These are phyloP conservation scores for Cochlearius cochlearius DNA, from an alignment of 2,113 vertebrate genomes.

Conservation along the genomic window DNA sequence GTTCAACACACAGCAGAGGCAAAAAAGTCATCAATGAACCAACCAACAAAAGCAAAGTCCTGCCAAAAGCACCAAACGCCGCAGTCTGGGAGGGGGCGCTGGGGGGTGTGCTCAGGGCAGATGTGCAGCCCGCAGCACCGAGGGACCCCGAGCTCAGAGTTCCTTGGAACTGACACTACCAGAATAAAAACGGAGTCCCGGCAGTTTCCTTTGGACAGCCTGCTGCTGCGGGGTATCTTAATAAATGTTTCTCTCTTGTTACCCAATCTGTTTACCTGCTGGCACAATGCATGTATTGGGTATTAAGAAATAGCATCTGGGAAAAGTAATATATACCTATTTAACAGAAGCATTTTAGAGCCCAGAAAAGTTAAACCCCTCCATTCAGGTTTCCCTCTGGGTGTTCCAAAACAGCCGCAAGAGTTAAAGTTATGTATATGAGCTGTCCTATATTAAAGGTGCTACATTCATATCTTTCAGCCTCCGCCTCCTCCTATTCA, in stretches of 20 bases:
- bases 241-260: background rate
- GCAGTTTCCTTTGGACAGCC: background rate
- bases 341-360: background rate
- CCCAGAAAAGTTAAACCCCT: background rate
- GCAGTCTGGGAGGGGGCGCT: accelerated
- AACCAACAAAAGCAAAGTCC: background rate
- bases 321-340: background rate
- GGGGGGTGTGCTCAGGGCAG: background rate
- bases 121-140: accelerated
- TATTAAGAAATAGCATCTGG: background rate
- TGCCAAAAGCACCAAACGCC: background rate
- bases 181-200: background rate
- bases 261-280: background rate
- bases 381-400: background rate
- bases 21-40: background rate
- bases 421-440: background rate
- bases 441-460: background rate
- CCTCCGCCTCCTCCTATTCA: slow-evolving; percentile 29
- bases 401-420: background rate
- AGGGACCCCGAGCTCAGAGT: background rate
- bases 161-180: background rate
- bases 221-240: background rate
- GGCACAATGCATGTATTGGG: background rate
- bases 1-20: background rate
- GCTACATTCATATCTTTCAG: background rate